Conservation (phyloP, 2,113 vertebrate genomes). For the Lanius ludovicianus region DNA sequence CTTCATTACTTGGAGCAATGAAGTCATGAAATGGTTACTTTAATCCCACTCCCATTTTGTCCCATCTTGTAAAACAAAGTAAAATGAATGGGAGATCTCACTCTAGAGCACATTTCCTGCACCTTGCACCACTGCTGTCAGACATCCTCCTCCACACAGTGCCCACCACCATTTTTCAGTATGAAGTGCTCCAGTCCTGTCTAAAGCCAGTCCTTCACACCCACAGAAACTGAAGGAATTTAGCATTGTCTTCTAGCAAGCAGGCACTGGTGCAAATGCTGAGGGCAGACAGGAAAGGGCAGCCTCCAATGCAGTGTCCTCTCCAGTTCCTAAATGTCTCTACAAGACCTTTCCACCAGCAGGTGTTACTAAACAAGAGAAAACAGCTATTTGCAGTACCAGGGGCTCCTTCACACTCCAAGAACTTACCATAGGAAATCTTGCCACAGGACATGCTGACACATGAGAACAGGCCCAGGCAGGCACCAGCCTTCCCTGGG, state of each 20-base stretch:
- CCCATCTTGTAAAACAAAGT: background rate
- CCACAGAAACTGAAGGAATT: background rate
- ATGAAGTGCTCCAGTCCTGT: background rate
- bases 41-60: background rate
- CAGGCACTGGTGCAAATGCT: background rate
- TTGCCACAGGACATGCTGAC: background rate
- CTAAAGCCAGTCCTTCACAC: background rate
- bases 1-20: background rate
- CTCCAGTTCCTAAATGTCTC: background rate
- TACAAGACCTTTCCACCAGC: background rate
- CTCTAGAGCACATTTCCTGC: background rate
- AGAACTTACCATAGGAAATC: background rate
- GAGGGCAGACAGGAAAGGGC: background rate
- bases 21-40: background rate
- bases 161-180: background rate
- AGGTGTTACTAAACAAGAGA: rapidly evolving
- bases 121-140: background rate
- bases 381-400: background rate
- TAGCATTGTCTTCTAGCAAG: background rate
- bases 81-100: background rate
- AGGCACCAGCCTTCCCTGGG: background rate
- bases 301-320: too few relatives aligned
- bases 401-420: background rate
- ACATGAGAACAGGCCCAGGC: background rate
- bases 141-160: background rate